Conservation (phyloP, 2,888 invertebrate species). For the Lasioglossum morio region DNA sequence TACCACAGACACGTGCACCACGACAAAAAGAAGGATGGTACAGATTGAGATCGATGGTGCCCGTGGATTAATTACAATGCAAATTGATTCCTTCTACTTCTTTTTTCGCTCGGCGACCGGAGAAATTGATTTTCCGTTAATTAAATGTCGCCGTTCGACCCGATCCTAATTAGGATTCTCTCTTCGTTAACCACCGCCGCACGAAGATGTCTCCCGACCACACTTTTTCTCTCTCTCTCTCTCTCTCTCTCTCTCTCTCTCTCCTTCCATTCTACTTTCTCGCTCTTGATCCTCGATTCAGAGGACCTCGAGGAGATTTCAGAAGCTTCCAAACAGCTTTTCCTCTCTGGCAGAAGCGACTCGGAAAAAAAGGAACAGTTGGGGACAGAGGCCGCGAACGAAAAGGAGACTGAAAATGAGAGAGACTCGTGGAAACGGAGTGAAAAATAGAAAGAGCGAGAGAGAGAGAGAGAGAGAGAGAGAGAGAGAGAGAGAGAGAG, state of each 20-base stretch:
- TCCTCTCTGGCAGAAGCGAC: constrained; percentile 18
- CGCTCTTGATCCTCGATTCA: constrained; percentile 4
- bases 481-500: neutral
- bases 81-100: constrained; percentile 53
- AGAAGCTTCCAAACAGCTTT: constrained; percentile 51
- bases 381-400: neutral
- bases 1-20: neutral
- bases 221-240: neutral
- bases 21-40: neutral
- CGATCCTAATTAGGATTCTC: constrained; percentile 62
- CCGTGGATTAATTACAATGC: constrained; percentile 57
- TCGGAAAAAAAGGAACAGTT: neutral
- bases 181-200: constrained; percentile 39
- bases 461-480: neutral
- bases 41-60: constrained; percentile 29
- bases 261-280: neutral
- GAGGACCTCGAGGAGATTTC: constrained; percentile 44
- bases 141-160: constrained; percentile 59
- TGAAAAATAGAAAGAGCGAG: no score
- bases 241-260: neutral
- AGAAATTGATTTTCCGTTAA: constrained; percentile 64
- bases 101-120: neutral
- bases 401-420: constrained; percentile 8
- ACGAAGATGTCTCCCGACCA: constrained; percentile 17
- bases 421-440: neutral